Conservation (phyloP, 2,113 vertebrate species). For the Oryctolagus cuniculus region DNA sequence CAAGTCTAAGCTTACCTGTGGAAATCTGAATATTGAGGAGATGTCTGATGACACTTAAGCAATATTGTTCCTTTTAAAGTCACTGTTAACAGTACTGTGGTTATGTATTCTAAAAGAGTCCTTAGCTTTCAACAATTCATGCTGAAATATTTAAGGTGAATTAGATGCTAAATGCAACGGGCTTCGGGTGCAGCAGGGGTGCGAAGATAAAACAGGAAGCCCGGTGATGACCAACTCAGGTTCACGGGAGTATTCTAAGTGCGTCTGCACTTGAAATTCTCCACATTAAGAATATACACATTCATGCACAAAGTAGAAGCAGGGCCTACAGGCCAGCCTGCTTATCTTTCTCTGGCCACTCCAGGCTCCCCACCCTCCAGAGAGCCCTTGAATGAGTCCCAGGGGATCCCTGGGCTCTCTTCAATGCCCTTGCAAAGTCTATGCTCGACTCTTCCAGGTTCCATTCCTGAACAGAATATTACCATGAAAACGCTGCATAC, state of each 20-base stretch:
- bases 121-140: not conserved
- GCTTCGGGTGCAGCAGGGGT: not conserved
- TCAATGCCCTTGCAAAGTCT: not conserved
- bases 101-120: not conserved
- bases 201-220: not conserved
- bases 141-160: not conserved
- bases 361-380: not conserved
- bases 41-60: not conserved
- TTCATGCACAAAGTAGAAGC: not conserved
- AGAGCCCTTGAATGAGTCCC: not conserved
- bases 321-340: not conserved
- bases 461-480: conserved; percentile 34
- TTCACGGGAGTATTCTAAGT: not conserved
- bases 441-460: not conserved
- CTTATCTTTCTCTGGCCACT: not conserved
- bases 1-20: not conserved
- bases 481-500: not conserved
- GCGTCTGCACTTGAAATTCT: not conserved
- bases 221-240: not conserved
- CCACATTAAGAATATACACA: conserved; percentile 10
- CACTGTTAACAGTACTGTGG: not conserved
- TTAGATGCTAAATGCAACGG: not conserved
- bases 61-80: not conserved
- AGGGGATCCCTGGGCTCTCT: not conserved
- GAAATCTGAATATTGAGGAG: not conserved